Percentiles rank a stretch among this genome's conserved stretches.
Evolutionary conservation across 2,113 vertebrate genomes (phyloP).

Genomic region (Rhizomys pruinosus): DNA sequence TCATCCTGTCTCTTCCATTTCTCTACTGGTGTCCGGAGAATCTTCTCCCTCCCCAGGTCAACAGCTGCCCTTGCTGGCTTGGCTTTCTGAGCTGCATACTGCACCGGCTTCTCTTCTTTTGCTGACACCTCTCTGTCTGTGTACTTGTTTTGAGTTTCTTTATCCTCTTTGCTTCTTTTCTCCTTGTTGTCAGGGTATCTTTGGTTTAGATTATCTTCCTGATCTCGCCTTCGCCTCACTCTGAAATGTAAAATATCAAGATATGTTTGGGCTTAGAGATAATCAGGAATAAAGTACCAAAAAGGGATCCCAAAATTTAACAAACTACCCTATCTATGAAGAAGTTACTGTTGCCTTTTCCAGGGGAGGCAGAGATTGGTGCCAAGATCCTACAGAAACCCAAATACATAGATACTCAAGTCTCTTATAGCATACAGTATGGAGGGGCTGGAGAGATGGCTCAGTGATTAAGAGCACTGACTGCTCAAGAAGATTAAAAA

Average conservation of each 20-base stretch:
- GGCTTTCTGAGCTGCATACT: conserved; percentile 76
- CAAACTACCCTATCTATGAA: background rate
- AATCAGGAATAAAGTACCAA: background rate
- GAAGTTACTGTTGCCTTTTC: background rate
- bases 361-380: too few species aligned
- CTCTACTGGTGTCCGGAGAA: conserved; percentile 85
- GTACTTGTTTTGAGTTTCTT: conserved; percentile 81
- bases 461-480: too few species aligned
- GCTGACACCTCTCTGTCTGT: conserved; percentile 79
- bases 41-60: conserved; percentile 86
- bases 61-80: conserved; percentile 65
- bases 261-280: background rate
- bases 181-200: conserved; percentile 85
- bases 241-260: conserved; percentile 78
- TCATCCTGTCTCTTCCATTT: conserved; percentile 91
- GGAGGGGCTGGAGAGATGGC: too few species aligned
- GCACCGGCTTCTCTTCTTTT: conserved; percentile 80
- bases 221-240: conserved; percentile 87
- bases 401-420: background rate
- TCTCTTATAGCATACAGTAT: background rate
- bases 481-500: too few species aligned
- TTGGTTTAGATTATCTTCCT: conserved; percentile 85
- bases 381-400: background rate
- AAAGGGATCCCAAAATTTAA: background rate
- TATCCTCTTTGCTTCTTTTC: conserved; percentile 86